Evolutionary conservation across 2,113 vertebrate genomes (phyloP).

Genomic region (Crotalus horridus): DNA sequence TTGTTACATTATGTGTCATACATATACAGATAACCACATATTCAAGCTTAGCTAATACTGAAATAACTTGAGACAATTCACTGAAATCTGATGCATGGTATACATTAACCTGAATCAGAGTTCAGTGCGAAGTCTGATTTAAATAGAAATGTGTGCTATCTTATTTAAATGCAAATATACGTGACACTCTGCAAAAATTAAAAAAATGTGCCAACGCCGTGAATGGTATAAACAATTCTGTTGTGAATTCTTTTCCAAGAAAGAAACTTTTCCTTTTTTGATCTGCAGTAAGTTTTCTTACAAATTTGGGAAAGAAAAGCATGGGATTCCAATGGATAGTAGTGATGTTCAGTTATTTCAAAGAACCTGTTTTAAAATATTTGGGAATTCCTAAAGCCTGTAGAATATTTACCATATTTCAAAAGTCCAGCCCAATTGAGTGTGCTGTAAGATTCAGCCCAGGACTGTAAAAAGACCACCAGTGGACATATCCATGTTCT

Average conservation of each 20-base stretch:
- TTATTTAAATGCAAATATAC: slow-evolving; percentile 9
- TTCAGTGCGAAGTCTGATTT: background rate
- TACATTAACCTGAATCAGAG: background rate
- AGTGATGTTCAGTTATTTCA: background rate
- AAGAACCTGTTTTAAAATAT: background rate
- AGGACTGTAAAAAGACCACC: background rate
- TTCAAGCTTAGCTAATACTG: background rate
- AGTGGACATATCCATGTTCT: background rate
- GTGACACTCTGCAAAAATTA: background rate
- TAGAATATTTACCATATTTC: background rate
- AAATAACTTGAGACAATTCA: background rate
- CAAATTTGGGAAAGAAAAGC: background rate
- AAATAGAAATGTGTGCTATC: background rate
- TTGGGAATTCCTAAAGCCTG: background rate
- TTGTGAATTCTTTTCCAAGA: background rate
- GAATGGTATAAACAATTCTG: background rate
- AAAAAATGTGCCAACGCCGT: background rate
- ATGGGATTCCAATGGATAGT: background rate
- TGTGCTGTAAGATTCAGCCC: background rate
- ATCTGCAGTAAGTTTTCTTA: background rate
- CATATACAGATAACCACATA: background rate
- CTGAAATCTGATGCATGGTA: background rate
- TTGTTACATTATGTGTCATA: background rate
- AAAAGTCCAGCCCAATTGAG: background rate
- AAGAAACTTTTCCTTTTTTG: background rate